A percentile compares a stretch with the other conserved stretches of the same genome.
phyloP scores from a whole-genome alignment of 2,113 vertebrate genomes.

The Hippolais icterina region DNA sequence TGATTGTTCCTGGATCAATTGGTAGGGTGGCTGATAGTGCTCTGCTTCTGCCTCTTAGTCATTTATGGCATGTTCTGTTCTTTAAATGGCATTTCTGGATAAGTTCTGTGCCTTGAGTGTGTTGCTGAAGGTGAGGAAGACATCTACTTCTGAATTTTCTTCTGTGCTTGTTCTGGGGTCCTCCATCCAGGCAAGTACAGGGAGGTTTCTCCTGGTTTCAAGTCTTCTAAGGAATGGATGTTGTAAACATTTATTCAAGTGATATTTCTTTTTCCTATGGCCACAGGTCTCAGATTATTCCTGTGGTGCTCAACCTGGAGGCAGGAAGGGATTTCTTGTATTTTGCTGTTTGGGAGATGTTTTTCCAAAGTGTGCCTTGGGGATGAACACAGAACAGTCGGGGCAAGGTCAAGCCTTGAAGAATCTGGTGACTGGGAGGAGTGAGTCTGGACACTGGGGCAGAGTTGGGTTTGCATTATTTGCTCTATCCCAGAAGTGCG shows the following conservation, averaged over 20 bases:
- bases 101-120: background rate
- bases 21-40: background rate
- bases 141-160: conserved; percentile 66
- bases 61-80: background rate
- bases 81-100: conserved; percentile 7
- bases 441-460: background rate
- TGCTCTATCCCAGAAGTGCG: background rate
- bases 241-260: background rate
- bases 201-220: background rate
- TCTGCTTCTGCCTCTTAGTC: background rate
- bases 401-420: background rate
- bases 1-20: background rate
- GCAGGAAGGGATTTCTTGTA: background rate
- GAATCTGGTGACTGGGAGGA: background rate
- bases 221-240: background rate
- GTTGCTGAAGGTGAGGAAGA: conserved; percentile 49
- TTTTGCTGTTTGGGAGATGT: background rate
- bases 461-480: background rate
- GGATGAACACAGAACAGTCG: background rate
- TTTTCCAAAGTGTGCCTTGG: background rate
- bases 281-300: background rate
- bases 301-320: background rate
- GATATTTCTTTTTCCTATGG: background rate
- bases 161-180: conserved; percentile 21
- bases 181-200: conserved; percentile 7